These are phyloP conservation scores for Drosophila mettleri DNA, from an alignment of 2,888 invertebrate genomes.

Conservation along the genomic window DNA sequence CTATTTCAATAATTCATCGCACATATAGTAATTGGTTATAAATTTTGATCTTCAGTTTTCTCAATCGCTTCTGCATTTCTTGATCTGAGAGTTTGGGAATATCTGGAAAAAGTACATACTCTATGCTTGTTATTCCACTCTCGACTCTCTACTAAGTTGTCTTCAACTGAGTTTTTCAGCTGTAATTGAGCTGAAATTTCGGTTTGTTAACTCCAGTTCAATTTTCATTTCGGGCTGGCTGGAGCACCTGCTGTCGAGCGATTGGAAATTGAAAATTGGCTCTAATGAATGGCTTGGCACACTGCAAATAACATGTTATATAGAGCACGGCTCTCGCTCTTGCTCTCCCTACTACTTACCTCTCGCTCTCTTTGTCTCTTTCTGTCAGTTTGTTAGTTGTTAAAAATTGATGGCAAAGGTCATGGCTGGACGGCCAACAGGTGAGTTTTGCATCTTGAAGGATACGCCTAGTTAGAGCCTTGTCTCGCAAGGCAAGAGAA, in stretches of 20 bases:
- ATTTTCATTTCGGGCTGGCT: constrained; percentile 30
- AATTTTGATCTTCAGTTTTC: too few relatives aligned
- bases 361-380: background rate
- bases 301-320: constrained; percentile 62
- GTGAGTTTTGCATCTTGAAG: constrained; percentile 54
- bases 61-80: too few relatives aligned
- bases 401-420: constrained; percentile 3
- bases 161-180: background rate
- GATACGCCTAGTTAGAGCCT: constrained; percentile 68
- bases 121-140: too few relatives aligned
- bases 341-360: background rate
- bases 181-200: constrained; percentile 5
- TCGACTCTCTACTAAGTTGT: background rate
- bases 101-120: background rate
- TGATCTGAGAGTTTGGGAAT: background rate
- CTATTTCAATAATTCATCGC: too few relatives aligned
- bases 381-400: background rate
- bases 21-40: too few relatives aligned
- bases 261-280: constrained; percentile 15
- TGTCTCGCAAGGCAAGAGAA: background rate
- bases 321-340: background rate
- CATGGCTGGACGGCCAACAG: constrained; percentile 51
- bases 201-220: constrained; percentile 1
- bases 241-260: constrained; percentile 55
- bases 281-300: constrained; percentile 38